Evolutionary conservation across 2,888 invertebrate species (phyloP).

Genomic region (Cordilura impudica): DNA sequence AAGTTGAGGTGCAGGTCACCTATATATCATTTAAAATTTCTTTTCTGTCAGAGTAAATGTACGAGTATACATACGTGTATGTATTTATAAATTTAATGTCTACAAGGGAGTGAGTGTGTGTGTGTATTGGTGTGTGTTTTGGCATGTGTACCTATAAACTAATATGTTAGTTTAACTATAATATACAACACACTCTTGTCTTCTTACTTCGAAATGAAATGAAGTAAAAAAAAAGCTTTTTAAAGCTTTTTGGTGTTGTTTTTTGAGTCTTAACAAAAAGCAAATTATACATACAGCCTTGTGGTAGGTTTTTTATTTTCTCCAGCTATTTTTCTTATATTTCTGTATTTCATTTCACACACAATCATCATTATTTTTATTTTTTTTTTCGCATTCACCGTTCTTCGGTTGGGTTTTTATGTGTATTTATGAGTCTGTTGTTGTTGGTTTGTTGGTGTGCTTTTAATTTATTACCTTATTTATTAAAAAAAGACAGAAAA

Average conservation of each 20-base stretch:
- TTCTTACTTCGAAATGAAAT: neutral
- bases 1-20: too few species aligned
- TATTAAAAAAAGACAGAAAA: slow-evolving; percentile 1
- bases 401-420: neutral
- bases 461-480: slow-evolving; percentile 48
- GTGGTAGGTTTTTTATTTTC: slow-evolving; percentile 21
- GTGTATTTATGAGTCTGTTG: neutral
- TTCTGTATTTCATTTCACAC: neutral
- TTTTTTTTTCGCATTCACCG: slow-evolving; percentile 2
- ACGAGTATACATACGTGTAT: neutral
- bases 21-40: too few species aligned
- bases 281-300: slow-evolving; percentile 16
- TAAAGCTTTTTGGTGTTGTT: slow-evolving; percentile 6
- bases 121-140: neutral
- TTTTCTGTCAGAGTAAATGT: too few species aligned
- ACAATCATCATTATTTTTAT: slow-evolving; percentile 49
- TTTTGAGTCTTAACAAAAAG: neutral
- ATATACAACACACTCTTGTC: neutral
- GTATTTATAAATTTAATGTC: neutral
- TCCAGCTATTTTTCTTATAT: neutral
- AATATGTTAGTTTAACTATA: neutral
- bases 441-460: neutral
- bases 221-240: neutral
- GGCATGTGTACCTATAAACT: neutral
- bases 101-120: neutral